These are phyloP conservation scores for Holocentrus rufus DNA, from an alignment of 2,797 vertebrate genomes.

Conservation along the genomic window DNA sequence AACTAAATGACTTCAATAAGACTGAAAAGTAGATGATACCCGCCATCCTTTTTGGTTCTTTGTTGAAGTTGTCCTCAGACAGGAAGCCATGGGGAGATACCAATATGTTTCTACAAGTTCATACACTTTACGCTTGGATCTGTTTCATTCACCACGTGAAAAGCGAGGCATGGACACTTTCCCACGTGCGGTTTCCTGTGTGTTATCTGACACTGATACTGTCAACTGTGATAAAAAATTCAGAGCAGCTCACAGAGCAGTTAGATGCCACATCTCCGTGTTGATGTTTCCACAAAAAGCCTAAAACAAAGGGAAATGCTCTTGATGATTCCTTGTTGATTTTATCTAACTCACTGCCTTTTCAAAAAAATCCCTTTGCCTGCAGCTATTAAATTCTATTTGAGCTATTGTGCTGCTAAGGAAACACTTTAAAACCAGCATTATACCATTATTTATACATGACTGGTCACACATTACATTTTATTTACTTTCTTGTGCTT, in stretches of 20 bases:
- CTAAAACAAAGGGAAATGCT: conserved; percentile 63
- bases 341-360: conserved; percentile 72
- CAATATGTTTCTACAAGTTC: conserved; percentile 60
- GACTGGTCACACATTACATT: conserved; percentile 38
- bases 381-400: conserved; percentile 62
- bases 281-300: conserved; percentile 72
- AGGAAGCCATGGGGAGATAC: conserved; percentile 48
- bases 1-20: conserved; percentile 57
- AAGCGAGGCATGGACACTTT: too few species aligned
- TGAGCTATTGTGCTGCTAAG: conserved; percentile 44
- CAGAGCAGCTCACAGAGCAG: conserved; percentile 80
- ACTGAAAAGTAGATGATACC: conserved; percentile 36
- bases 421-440: conserved; percentile 47
- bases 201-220: conserved; percentile 61
- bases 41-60: conserved; percentile 39
- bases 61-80: conserved; percentile 36
- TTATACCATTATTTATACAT: conserved; percentile 24
- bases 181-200: conserved; percentile 56
- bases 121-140: conserved; percentile 52
- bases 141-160: conserved; percentile 46
- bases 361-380: conserved; percentile 51
- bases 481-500: conserved; percentile 46
- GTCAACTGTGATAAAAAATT: conserved; percentile 76
- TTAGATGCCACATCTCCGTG: conserved; percentile 55
- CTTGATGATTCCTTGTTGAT: conserved; percentile 82